Conservation (phyloP, 1,140 invertebrate species). For the Hydropsyche tenuis region DNA sequence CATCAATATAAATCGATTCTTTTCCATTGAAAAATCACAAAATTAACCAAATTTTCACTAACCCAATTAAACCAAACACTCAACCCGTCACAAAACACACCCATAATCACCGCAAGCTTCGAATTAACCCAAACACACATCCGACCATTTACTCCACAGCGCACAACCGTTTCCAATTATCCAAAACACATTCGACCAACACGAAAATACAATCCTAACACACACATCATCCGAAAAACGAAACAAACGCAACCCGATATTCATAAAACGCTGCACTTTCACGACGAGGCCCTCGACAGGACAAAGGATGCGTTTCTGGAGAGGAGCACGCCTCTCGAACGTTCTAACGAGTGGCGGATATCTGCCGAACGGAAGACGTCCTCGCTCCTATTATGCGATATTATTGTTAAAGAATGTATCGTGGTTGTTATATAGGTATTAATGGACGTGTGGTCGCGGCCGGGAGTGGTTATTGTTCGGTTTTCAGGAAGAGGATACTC, state of each 20-base stretch:
- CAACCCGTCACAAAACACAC: no score
- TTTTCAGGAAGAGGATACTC: slow-evolving; percentile 41
- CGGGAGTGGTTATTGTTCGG: slow-evolving; percentile 15
- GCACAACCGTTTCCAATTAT: slow-evolving; percentile 14
- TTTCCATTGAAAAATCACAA: no score
- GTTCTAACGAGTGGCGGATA: slow-evolving; percentile 12
- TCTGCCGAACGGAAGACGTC: slow-evolving; percentile 5
- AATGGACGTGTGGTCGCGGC: not conserved
- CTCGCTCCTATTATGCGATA: not conserved
- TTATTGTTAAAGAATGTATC: not conserved
- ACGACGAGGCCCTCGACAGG: not conserved
- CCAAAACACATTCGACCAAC: not conserved
- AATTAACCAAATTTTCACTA: no score
- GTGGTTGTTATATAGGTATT: not conserved
- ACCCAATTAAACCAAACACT: no score
- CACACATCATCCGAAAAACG: not conserved
- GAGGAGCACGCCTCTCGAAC: no score
- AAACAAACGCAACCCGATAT: not conserved
- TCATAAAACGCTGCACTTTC: slow-evolving; percentile 15
- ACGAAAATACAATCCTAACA: no score
- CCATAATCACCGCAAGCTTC: no score
- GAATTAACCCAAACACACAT: no score
- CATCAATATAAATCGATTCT: no score
- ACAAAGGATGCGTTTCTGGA: not conserved
- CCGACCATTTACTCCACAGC: not conserved